Conservation (phyloP, 2,797 vertebrate species). For the Salarias fasciatus region DNA sequence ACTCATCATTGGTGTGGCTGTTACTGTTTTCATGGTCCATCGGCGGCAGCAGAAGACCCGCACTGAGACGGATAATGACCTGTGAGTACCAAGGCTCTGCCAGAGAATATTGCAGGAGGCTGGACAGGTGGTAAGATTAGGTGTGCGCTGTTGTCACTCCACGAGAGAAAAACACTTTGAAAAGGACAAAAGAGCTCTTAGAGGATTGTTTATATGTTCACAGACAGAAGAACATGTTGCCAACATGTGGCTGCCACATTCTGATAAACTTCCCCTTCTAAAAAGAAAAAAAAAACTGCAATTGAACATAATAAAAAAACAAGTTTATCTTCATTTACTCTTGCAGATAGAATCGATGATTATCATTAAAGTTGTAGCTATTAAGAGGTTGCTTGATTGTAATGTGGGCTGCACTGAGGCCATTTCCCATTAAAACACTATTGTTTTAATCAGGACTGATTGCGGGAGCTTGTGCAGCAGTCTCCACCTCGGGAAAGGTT, state of each 20-base stretch:
- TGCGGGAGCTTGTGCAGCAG: conserved; percentile 42
- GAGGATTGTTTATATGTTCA: conserved; percentile 19
- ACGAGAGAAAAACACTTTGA: conserved; percentile 48
- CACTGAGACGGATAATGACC: conserved; percentile 79
- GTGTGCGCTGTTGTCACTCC: conserved; percentile 59
- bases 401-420: conserved; percentile 39
- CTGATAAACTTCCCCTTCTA: neutral
- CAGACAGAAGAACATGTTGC: conserved; percentile 23
- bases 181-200: conserved; percentile 32
- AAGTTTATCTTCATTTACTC: conserved; percentile 40
- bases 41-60: conserved; percentile 85
- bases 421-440: conserved; percentile 55
- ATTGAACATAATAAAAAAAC: neutral
- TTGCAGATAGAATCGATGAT: conserved; percentile 57
- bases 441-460: conserved; percentile 72
- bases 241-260: conserved; percentile 12
- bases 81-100: conserved; percentile 84
- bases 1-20: conserved; percentile 83
- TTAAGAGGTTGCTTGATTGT: conserved; percentile 69
- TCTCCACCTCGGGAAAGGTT: conserved; percentile 25
- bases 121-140: conserved; percentile 66
- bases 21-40: conserved; percentile 87
- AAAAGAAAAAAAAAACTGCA: no score
- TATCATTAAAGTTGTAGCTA: conserved; percentile 51
- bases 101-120: conserved; percentile 47